Percentiles rank a stretch among this genome's conserved stretches.
Evolutionary conservation across 2,113 vertebrate genomes (phyloP).

Genomic region (Solea senegalensis): DNA sequence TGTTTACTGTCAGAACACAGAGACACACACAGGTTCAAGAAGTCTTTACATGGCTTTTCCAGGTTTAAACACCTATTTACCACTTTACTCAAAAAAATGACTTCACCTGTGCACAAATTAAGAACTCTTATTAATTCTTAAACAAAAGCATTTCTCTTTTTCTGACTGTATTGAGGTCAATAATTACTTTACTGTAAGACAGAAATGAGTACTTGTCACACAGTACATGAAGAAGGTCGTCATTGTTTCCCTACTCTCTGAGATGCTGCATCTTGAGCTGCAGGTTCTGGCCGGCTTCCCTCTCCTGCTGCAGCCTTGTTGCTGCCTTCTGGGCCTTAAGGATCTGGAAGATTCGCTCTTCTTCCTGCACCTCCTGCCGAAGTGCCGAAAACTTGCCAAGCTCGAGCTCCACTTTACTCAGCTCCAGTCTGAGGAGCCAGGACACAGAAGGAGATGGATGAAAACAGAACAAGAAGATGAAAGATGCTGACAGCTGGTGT

Average conservation of each 20-base stretch:
- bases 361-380: slow-evolving; percentile 58
- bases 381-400: slow-evolving; percentile 71
- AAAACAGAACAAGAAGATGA: slow-evolving; percentile 6
- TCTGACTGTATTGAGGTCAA: too few relatives aligned
- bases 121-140: too few relatives aligned
- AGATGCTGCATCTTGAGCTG: slow-evolving; percentile 61
- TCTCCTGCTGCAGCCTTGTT: slow-evolving; percentile 76
- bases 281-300: slow-evolving; percentile 51
- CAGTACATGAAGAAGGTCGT: background rate
- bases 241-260: slow-evolving; percentile 69
- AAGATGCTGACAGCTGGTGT: background rate
- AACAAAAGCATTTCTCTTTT: too few relatives aligned
- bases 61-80: too few relatives aligned
- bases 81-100: too few relatives aligned
- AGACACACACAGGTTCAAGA: slow-evolving; percentile 17
- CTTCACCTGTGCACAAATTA: too few relatives aligned
- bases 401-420: slow-evolving; percentile 83
- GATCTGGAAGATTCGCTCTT: slow-evolving; percentile 69
- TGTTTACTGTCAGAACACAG: slow-evolving; percentile 78
- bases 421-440: slow-evolving; percentile 73
- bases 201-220: background rate
- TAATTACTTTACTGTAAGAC: background rate
- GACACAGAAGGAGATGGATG: slow-evolving; percentile 3
- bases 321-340: slow-evolving; percentile 57
- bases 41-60: background rate